phyloP scores from a whole-genome alignment of 2,797 vertebrate genomes.

The Chaunax sp. region DNA sequence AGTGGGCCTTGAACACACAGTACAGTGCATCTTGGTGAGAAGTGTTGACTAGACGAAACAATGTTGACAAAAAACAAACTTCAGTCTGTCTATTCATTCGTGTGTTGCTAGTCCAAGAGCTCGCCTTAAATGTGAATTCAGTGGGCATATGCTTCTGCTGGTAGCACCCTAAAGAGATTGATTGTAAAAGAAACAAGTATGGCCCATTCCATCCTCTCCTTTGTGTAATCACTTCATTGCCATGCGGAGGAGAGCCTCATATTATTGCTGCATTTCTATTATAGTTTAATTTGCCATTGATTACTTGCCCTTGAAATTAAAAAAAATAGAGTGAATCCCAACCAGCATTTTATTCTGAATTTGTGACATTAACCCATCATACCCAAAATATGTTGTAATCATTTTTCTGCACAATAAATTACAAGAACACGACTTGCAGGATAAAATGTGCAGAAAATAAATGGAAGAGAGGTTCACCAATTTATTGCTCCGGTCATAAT shows the following conservation, averaged over 20 bases:
- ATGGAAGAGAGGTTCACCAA: background rate
- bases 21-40: background rate
- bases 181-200: background rate
- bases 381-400: background rate
- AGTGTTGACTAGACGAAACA: constrained; percentile 42
- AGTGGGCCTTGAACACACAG: background rate
- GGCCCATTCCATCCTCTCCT: background rate
- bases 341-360: background rate
- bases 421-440: background rate
- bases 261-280: constrained; percentile 2
- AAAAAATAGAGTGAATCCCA: background rate
- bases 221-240: background rate
- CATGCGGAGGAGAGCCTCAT: background rate
- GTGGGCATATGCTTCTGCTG: background rate
- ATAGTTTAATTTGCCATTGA: constrained; percentile 8
- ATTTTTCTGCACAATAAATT: too few relatives aligned
- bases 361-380: background rate
- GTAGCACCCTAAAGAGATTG: background rate
- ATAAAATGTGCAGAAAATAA: background rate
- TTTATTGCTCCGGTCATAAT: background rate
- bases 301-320: background rate
- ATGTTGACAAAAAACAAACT: background rate
- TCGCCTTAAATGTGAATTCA: background rate
- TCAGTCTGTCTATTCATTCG: background rate
- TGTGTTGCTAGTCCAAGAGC: background rate